Evolutionary conservation across 1,140 invertebrate genomes (phyloP), one percentile per base, ranked within the genome.

Genomic region (Dinoponera quadriceps): DNA sequence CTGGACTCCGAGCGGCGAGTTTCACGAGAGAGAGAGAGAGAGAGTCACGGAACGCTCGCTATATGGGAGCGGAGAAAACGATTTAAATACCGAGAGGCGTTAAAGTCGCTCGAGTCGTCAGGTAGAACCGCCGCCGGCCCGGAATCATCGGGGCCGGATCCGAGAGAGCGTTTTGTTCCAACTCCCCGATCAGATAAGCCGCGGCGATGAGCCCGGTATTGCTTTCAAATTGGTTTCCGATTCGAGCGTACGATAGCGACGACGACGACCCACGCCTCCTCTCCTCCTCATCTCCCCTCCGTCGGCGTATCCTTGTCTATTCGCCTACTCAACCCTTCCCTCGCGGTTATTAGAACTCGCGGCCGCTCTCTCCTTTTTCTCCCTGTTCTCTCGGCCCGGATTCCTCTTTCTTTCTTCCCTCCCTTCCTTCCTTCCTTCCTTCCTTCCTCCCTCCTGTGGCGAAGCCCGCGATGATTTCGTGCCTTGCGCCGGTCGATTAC

Each of bases 191-290:
- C 91, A 90, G 91, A 92, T 92, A 92, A 92, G 83, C 83, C 72
- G 69, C 89, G 82, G 85, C 85, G 90, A 91, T 91, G 91, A 92
- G 90, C 90, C 83, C 89, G 89, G 89, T 93, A 94, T 93, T 93
- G 91, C 92, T 93, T 91, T 91, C 90, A 93, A 93, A 94, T 94
- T 94, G 93, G 91, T 94, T 94, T 92, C 90, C 92, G 93, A 94
- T 94, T 93, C 91, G 87, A 91, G 91, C 90, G 87, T 86, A 85
- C 85, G 93, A 94, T 94, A 93, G 85, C 68, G 69, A 59, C 83
- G 85, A 87, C 87, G 86, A 89, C 38, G 38, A 44, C 3, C 88
- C 87, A 90, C 90, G 77, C 86, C 84, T 83, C 69, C 25, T 33
- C 63, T 44, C 38, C 38, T 9, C 33, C 2, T n/a, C n/a, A n/a